These are phyloP conservation scores for Thumatha senex DNA, from an alignment of 2,888 invertebrate species.

Conservation along the genomic window DNA sequence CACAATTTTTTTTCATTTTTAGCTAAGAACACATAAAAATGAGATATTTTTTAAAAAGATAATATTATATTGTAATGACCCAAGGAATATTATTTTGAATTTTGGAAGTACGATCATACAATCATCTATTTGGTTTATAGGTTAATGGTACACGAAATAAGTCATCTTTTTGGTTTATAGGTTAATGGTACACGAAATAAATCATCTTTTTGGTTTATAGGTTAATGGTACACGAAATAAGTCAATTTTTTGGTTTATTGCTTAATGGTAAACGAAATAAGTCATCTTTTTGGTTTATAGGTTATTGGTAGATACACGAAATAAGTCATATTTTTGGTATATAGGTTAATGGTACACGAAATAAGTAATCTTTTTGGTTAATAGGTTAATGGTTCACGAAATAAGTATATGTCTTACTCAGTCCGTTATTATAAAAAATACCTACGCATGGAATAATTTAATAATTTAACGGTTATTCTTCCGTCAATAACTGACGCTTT, in stretches of 20 bases:
- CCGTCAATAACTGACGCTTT: neutral
- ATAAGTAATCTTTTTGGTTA: too few species aligned
- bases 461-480: slow-evolving; percentile 18
- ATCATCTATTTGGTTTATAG: slow-evolving; percentile 7
- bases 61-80: neutral
- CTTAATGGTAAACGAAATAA: slow-evolving; percentile 15
- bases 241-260: slow-evolving; percentile 6
- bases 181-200: slow-evolving; percentile 15
- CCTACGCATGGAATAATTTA: slow-evolving; percentile 17
- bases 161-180: slow-evolving; percentile 7
- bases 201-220: slow-evolving; percentile 7
- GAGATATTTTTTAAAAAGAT: too few species aligned
- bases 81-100: neutral
- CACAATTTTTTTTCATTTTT: too few species aligned
- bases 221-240: slow-evolving; percentile 15
- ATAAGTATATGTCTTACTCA: neutral
- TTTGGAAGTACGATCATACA: neutral
- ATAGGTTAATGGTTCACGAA: too few species aligned
- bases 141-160: slow-evolving; percentile 15
- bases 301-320: too few species aligned
- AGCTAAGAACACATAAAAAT: too few species aligned
- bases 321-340: too few species aligned
- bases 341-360: too few species aligned
- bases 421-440: neutral
- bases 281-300: too few species aligned